These are phyloP conservation scores for Nemotelus nigrinus DNA, from an alignment of 2,888 invertebrate genomes.

Conservation along the genomic window DNA sequence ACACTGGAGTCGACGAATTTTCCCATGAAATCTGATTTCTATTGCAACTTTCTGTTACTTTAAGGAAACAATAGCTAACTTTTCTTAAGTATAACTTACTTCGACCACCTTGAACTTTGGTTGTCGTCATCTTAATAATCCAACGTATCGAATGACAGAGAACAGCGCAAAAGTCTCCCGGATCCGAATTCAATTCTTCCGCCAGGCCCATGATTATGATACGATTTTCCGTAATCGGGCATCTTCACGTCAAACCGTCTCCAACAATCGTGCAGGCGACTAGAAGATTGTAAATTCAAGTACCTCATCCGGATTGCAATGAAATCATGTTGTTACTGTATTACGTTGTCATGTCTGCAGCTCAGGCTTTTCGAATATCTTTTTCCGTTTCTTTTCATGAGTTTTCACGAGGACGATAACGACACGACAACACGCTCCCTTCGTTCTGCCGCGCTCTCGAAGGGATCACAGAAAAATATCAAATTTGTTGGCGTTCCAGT, in stretches of 20 bases:
- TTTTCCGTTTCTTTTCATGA: conserved; percentile 26
- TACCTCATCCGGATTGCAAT: conserved; percentile 25
- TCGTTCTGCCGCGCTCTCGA: background rate
- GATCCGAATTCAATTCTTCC: too few relatives aligned
- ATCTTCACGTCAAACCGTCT: background rate
- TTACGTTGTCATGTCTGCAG: conserved; percentile 35
- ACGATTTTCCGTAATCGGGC: conserved; percentile 10
- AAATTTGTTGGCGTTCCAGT: conserved; percentile 1
- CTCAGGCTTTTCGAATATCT: conserved; percentile 1
- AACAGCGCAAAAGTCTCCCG: too few relatives aligned
- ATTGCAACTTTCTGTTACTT: too few relatives aligned
- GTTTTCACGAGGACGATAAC: conserved; percentile 21
- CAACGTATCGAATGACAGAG: too few relatives aligned
- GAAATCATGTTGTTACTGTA: conserved; percentile 33
- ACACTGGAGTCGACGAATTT: too few relatives aligned
- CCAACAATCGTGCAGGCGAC: conserved; percentile 27
- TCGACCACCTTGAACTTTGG: too few relatives aligned
- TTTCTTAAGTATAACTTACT: too few relatives aligned
- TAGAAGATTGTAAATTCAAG: conserved; percentile 23
- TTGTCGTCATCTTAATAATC: too few relatives aligned
- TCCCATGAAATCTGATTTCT: too few relatives aligned
- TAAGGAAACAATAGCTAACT: too few relatives aligned
- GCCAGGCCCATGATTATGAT: conserved; percentile 2
- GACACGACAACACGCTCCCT: too few relatives aligned
- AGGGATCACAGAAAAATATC: conserved; percentile 9